A percentile compares a stretch with the other conserved stretches of the same genome.
Conservation (phyloP, 2,797 vertebrate genomes). For the Craterocephalus amniculus region DNA sequence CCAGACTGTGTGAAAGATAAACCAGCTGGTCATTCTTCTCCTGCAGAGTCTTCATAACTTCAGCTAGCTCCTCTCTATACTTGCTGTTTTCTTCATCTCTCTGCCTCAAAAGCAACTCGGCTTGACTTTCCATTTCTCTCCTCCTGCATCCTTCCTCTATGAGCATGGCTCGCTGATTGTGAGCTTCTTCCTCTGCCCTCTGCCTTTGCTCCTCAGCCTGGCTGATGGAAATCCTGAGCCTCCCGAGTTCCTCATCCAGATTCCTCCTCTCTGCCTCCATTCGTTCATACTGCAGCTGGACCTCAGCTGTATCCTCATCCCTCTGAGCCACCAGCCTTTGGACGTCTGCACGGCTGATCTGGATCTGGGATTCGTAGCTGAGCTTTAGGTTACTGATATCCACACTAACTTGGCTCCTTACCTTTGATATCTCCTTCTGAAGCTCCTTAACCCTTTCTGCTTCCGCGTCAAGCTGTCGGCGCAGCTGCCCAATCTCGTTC, state of each 20-base stretch:
- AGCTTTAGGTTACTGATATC: conserved; percentile 95
- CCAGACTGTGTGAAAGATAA: conserved; percentile 85
- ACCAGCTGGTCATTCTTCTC: conserved; percentile 89
- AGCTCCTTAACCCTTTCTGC: conserved; percentile 85
- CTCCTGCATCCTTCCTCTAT: conserved; percentile 86
- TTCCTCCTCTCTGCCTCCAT: conserved; percentile 87
- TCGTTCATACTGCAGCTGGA: conserved; percentile 85
- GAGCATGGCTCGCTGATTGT: conserved; percentile 82
- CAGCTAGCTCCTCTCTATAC: conserved; percentile 85
- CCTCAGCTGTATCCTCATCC: conserved; percentile 85
- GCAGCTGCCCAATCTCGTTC: conserved; percentile 89
- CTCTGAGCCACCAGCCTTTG: conserved; percentile 89
- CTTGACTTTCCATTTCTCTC: conserved; percentile 88
- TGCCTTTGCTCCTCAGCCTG: conserved; percentile 84
- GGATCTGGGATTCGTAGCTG: conserved; percentile 94
- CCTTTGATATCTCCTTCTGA: conserved; percentile 94
- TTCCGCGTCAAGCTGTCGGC: conserved; percentile 89
- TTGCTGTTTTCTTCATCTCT: conserved; percentile 83
- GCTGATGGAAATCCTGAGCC: conserved; percentile 80
- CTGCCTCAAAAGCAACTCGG: conserved; percentile 83
- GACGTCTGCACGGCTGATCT: conserved; percentile 88
- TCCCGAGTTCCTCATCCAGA: conserved; percentile 88
- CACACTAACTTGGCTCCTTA: conserved; percentile 92
- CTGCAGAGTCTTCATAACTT: conserved; percentile 85
- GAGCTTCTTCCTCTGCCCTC: conserved; percentile 82